Base-by-base conservation (phyloP, 2,113 vertebrate genomes). In the Mandrillus leucophaeus region DNA sequence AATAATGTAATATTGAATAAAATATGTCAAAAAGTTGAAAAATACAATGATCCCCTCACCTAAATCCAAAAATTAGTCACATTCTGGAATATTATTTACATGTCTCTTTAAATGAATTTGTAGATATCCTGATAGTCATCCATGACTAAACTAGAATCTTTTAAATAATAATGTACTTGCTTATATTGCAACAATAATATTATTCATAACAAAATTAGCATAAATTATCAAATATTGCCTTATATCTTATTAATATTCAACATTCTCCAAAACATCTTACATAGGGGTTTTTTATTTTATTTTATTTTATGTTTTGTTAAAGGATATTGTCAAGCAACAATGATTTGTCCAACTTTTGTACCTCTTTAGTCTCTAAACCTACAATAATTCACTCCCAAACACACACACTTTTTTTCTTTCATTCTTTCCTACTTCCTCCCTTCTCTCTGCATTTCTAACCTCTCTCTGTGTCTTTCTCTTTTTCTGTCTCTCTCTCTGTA, bases 151-250 rank as follows among this genome's bases (percentile, higher is more conserved):
- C 7, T 18, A 87, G 7, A 8, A 68, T 79, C 20, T 35, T 92
- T 61, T 17, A 68, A 68, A n/a, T 35, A 68, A 30, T 16, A 87
- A 5, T 61, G 38, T 32, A 25, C 68, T 85, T 3, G 73, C 11
- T 32, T 79, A 68, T 59, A 93, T 86, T 79, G 10, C 68, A 50
- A 70, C 17, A 70, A 5, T 79, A 87, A 55, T 57, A 86, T 78
- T 57, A 45, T 2, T 12, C 22, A 23, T 30, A 87, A 70, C 11
- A 43, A 52, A 86, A 43, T 27, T n/a, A 87, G 43, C 48, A 52
- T 55, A 27, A 45, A 57, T 38, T 38, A 3, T 78, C 13, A 16
- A 70, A 70, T 57, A 38, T 5, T 45, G 27, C 79, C 45, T 59
- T 70, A 38, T 30, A 70, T 30, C 22, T 93, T 30, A 2, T 48